Conservation (phyloP, 2,888 invertebrate genomes). For the Sinelater perroti region DNA sequence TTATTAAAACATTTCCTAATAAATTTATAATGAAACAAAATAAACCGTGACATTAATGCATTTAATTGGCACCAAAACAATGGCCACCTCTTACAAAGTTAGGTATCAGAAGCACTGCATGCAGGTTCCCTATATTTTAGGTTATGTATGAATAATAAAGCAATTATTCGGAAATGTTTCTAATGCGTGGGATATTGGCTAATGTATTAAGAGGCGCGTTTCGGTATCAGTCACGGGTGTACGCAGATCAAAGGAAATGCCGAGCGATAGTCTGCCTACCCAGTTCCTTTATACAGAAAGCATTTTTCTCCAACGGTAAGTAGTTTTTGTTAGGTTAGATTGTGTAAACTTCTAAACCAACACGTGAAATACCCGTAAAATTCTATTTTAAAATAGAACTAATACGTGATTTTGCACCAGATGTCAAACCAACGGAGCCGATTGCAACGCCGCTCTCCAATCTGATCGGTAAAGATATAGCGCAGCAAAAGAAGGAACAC, state of each 20-base stretch:
- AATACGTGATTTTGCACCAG: conserved; percentile 15
- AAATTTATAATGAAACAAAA: too few species aligned
- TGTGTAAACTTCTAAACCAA: too few species aligned
- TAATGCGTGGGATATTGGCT: conserved; percentile 34
- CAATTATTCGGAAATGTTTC: conserved; percentile 19
- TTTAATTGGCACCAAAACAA: too few species aligned
- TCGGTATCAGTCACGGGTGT: conserved; percentile 25
- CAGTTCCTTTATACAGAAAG: conserved; percentile 26
- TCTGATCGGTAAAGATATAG: conserved; percentile 40
- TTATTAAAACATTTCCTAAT: too few species aligned
- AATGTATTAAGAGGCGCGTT: conserved; percentile 36
- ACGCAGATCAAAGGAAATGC: conserved; percentile 19
- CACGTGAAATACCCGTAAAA: background rate
- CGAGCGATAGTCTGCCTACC: conserved; percentile 33
- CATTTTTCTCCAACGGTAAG: conserved; percentile 42
- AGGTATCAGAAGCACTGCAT: too few species aligned
- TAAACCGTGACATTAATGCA: too few species aligned
- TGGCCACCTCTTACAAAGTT: too few species aligned
- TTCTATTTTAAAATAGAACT: background rate
- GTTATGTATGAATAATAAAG: background rate
- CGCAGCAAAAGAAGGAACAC: conserved; percentile 28
- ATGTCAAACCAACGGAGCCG: conserved; percentile 27
- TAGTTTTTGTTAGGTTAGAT: conserved; percentile 23
- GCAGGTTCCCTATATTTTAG: too few species aligned
- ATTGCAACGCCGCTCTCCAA: conserved; percentile 40